phyloP scores from a whole-genome alignment of 2,113 vertebrate genomes.

The Vanacampus margaritifer region DNA sequence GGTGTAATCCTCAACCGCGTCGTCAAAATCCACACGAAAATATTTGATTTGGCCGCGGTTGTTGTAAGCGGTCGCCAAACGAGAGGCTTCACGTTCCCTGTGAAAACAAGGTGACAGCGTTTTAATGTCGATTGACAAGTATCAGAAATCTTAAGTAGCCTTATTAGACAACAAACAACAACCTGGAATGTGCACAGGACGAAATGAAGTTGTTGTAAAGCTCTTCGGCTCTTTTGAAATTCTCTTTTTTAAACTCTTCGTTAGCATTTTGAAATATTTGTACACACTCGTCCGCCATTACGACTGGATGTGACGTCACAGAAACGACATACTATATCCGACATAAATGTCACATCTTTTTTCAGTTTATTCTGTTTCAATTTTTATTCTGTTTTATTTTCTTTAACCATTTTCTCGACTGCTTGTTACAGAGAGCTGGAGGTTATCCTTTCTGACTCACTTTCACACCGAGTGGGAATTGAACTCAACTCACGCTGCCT shows the following conservation, averaged over 20 bases:
- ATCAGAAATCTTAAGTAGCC: not conserved
- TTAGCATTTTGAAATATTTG: constrained; percentile 56
- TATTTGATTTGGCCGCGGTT: constrained; percentile 90
- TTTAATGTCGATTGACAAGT: accelerated
- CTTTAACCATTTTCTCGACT: too few relatives aligned
- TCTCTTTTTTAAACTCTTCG: constrained; percentile 53
- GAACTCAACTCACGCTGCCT: too few relatives aligned
- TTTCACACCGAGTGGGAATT: too few relatives aligned
- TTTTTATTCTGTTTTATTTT: too few relatives aligned
- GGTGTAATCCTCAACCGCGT: constrained; percentile 87
- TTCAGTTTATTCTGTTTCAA: too few relatives aligned
- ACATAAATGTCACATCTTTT: too few relatives aligned
- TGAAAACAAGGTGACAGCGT: constrained; percentile 31
- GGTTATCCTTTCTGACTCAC: too few relatives aligned
- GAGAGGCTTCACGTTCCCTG: constrained; percentile 63
- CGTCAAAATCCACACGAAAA: constrained; percentile 86
- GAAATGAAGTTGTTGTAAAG: constrained; percentile 70
- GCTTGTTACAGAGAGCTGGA: too few relatives aligned
- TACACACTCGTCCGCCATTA: constrained; percentile 33
- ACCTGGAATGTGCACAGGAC: constrained; percentile 63
- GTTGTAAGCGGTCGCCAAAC: constrained; percentile 83
- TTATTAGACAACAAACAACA: not conserved
- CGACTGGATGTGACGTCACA: constrained; percentile 39
- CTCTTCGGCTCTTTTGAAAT: constrained; percentile 64
- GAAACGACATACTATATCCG: not conserved